Conservation (phyloP, 1,140 invertebrate species). For the Ptiloglossa arizonensis region DNA sequence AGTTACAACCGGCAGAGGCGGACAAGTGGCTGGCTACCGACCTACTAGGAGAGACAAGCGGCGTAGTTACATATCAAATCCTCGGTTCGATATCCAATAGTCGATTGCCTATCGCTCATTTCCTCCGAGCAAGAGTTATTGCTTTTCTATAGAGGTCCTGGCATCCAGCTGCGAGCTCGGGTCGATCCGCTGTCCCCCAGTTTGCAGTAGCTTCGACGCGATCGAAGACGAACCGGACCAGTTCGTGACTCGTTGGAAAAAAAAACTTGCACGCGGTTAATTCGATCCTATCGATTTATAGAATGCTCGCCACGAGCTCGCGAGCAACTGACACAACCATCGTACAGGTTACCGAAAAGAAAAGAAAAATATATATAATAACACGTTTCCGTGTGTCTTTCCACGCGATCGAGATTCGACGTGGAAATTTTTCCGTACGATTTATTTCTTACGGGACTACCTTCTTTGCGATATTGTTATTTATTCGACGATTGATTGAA, state of each 20-base stretch:
- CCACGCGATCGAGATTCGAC: too few species aligned
- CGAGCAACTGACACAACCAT: not conserved
- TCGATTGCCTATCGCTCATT: constrained; percentile 54
- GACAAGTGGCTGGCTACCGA: constrained; percentile 16
- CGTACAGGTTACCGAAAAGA: too few species aligned
- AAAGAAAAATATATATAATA: too few species aligned
- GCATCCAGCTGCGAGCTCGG: not conserved
- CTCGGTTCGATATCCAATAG: constrained; percentile 50
- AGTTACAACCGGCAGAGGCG: constrained; percentile 8
- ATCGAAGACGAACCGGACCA: not conserved
- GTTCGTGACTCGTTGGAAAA: not conserved
- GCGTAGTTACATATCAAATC: constrained; percentile 44
- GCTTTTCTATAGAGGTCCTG: constrained; percentile 37
- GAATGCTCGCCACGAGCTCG: not conserved
- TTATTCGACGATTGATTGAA: too few species aligned
- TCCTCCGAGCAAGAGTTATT: constrained; percentile 50
- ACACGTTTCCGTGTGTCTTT: too few species aligned
- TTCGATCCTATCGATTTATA: not conserved
- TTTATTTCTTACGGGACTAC: too few species aligned
- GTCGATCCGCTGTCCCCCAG: not conserved
- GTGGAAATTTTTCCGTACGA: too few species aligned
- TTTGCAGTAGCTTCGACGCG: too few species aligned
- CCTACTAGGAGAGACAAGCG: constrained; percentile 29
- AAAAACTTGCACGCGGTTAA: too few species aligned
- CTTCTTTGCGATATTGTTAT: too few species aligned